Base-by-base conservation (phyloP, 2,888 invertebrate species). In the Orgyia antiqua region DNA sequence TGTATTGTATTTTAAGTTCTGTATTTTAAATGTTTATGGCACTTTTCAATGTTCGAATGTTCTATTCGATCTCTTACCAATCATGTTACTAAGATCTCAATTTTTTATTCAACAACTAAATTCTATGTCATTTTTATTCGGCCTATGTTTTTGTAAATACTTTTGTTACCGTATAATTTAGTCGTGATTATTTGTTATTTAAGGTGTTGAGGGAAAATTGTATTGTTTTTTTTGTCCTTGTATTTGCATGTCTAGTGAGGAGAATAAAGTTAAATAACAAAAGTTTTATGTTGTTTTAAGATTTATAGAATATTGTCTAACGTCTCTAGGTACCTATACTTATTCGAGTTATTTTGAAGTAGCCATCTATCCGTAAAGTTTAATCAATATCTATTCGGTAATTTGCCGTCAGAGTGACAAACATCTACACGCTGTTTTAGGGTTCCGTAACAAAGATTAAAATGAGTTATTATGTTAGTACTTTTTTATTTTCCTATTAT, bases 191-290 rank as follows among this genome's bases (percentile, higher is more conserved):
- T 69, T 68, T 62, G 58, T 68, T 66, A 47, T 15, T 15, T 38
- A 62, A 56, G 63, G 56, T 65, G 66, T 57, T 60, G 57, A 57
- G 56, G 60, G 58, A 55, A 63, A 59, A 57, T 65, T 52, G 59
- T 62, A 56, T 65, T 48, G 68, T 68, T 55, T 68, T 4, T 71
- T 73, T 70, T 65, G 68, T 70, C 71, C 66, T 67, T 79, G 68
- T 78, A 79, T 78, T 78, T 78, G 79, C 77, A 82, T 82, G 73
- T 76, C 58, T 82, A 82, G 79, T 73, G 72, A 79, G 73, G 69
- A 76, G 72, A 83, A 78, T 83, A 83, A 83, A 83, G 72, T 78
- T 75, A 77, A 63, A 62, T 73, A 75, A 62, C 58, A 63, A 58
- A 60, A 58, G 50, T 53, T 51, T 41, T 40, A 36, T 31, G 35